Evolutionary conservation across 2,888 invertebrate genomes (phyloP), one percentile per base, ranked within the genome.

Genomic region (Eulithis testata): DNA sequence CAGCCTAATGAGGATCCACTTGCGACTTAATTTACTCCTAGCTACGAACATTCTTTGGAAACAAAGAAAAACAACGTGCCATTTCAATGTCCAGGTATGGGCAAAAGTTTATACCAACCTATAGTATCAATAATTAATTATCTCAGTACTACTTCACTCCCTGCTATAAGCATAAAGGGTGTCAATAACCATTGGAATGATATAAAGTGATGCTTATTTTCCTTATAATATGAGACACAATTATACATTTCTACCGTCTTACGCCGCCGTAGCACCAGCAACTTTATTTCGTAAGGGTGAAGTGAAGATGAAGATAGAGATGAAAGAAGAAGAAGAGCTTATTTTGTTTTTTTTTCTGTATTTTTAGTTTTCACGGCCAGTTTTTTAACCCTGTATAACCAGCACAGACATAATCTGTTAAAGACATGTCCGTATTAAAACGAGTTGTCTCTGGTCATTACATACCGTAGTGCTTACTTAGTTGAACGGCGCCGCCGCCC

Each of bases 391-490:
- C 31, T 53, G 53, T 14, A 37, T 40, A 37, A 40, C 11, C 2
- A 11, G 37, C 53, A 37, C 14, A 55, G 21, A 55, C 36, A 60
- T 60, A 55, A 64, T 58, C 53, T 64, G 65, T 63, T 50, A 49
- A 64, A 59, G 59, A 63, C 63, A 70, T 66, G 74, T 74, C 68
- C 71, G 74, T 74, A 53, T 49, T 40, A 63, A 59, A 79, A 75
- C 79, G 77, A 78, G 78, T 76, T 79, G 74, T 72, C 73, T 45
- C 74, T 72, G 74, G 65, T 72, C 78, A 80, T 82, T 80, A 79
- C 73, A 72, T 70, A 72, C 66, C 53, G 63, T 67, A 49, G 51
- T 54, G 53, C 47, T 36, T 56, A 56, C 50, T 55, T 63, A 54
- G 59, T 56, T 55, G 45, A 4, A 44, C 60, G 73, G 71, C 72